These are phyloP conservation scores for Mesorhabditis spiculigera DNA, from an alignment of 2,888 invertebrate species.

Conservation along the genomic window DNA sequence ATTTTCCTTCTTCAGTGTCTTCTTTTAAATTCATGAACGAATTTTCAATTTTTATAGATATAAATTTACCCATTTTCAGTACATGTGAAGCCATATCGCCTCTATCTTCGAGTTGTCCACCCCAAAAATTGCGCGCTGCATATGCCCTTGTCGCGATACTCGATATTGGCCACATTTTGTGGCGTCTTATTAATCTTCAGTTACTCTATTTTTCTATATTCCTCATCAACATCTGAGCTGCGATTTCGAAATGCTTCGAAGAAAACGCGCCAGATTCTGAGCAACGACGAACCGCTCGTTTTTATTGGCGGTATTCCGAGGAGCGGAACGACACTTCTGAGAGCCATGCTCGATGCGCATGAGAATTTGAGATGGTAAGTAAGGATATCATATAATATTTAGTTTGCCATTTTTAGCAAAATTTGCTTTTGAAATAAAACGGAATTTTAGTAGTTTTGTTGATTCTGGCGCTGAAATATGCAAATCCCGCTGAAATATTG, in stretches of 20 bases:
- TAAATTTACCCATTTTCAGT: too few relatives aligned
- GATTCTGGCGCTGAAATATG: slow-evolving; percentile 8
- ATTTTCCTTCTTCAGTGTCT: not conserved
- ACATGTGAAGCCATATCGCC: too few relatives aligned
- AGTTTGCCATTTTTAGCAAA: too few relatives aligned
- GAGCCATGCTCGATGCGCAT: slow-evolving; percentile 96
- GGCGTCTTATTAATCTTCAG: slow-evolving; percentile 6
- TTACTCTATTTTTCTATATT: not conserved
- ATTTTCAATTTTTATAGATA: too few relatives aligned
- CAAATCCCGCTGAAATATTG: not conserved
- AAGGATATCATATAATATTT: not conserved
- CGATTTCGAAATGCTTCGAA: not conserved
- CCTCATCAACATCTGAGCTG: not conserved
- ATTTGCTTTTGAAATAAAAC: too few relatives aligned
- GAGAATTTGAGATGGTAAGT: slow-evolving; percentile 72
- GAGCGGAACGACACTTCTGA: slow-evolving; percentile 92
- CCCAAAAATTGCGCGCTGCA: too few relatives aligned
- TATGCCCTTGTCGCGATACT: not conserved
- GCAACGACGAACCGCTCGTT: slow-evolving; percentile 26
- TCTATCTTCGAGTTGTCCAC: too few relatives aligned
- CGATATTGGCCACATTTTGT: slow-evolving; percentile 4
- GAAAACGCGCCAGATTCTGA: slow-evolving; percentile 13
- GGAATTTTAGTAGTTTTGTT: too few relatives aligned
- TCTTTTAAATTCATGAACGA: not conserved
- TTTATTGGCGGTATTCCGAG: slow-evolving; percentile 79